Percentiles rank a stretch among this genome's conserved stretches.
These are phyloP conservation scores for Tylochromis polylepis DNA, from an alignment of 2,113 vertebrate species.

Conservation along the genomic window DNA sequence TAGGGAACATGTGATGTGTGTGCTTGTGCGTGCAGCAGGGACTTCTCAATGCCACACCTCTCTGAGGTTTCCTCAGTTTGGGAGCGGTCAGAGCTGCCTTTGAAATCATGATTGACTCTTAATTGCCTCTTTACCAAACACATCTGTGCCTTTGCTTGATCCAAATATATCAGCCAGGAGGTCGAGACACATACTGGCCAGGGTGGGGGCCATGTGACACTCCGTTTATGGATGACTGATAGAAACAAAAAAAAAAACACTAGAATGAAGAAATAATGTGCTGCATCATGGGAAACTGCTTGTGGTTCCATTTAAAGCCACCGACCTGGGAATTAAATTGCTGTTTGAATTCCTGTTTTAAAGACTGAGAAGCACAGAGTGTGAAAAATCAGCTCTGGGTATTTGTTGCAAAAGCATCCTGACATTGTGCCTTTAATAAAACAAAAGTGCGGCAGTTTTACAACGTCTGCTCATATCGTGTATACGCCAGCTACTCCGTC, in stretches of 20 bases:
- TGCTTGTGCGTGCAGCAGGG: neutral
- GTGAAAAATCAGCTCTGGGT: neutral
- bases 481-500: slow-evolving; percentile 1
- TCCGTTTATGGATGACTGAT: slow-evolving; percentile 22
- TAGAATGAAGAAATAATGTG: slow-evolving; percentile 33
- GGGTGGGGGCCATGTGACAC: neutral
- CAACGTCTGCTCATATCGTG: neutral
- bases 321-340: neutral
- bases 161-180: slow-evolving; percentile 63
- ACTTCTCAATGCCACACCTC: slow-evolving; percentile 4
- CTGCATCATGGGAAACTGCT: slow-evolving; percentile 12
- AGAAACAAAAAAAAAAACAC: neutral
- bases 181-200: neutral
- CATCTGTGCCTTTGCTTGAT: slow-evolving; percentile 65
- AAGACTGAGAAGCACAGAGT: slow-evolving; percentile 3
- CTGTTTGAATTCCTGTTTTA: slow-evolving; percentile 3
- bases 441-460: slow-evolving; percentile 18
- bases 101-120: slow-evolving; percentile 41
- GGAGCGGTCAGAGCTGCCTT: slow-evolving; percentile 42
- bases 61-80: slow-evolving; percentile 41
- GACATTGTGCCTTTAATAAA: slow-evolving; percentile 33
- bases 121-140: slow-evolving; percentile 61
- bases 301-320: slow-evolving; percentile 1
- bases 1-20: slow-evolving; percentile 70
- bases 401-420: slow-evolving; percentile 2